phyloP scores from a whole-genome alignment of 2,797 vertebrate species.

The Enteromius thamalakanensis region DNA sequence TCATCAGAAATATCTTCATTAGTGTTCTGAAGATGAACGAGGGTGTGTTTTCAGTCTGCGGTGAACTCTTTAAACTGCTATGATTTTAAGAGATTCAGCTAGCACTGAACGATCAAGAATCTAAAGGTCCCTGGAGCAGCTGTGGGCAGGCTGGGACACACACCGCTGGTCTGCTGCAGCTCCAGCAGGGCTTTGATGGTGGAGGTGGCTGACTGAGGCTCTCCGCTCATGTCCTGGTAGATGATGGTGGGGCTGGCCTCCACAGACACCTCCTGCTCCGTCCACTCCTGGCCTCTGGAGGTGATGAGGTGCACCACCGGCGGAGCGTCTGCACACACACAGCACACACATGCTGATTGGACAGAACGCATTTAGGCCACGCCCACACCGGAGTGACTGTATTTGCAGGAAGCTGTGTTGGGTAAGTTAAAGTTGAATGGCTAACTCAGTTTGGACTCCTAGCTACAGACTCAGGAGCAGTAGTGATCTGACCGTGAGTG shows the following conservation, averaged over 20 bases:
- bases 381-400: too few species aligned
- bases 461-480: neutral
- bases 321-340: slow-evolving; percentile 81
- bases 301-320: slow-evolving; percentile 92
- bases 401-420: too few species aligned
- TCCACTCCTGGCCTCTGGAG: slow-evolving; percentile 95
- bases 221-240: slow-evolving; percentile 91
- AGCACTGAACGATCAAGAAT: too few species aligned
- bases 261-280: slow-evolving; percentile 93
- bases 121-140: too few species aligned
- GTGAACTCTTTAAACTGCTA: too few species aligned
- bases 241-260: slow-evolving; percentile 92
- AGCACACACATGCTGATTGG: neutral
- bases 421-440: too few species aligned
- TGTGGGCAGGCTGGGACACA: slow-evolving; percentile 2
- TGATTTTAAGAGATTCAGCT: too few species aligned
- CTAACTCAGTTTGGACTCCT: too few species aligned
- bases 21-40: too few species aligned
- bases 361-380: too few species aligned
- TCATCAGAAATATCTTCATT: too few species aligned
- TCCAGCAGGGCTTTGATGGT: slow-evolving; percentile 97
- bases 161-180: slow-evolving; percentile 95
- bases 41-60: too few species aligned
- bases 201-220: slow-evolving; percentile 94
- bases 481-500: slow-evolving; percentile 57